Evolutionary conservation across 2,113 vertebrate genomes (phyloP).

Genomic region (Tyto alba): DNA sequence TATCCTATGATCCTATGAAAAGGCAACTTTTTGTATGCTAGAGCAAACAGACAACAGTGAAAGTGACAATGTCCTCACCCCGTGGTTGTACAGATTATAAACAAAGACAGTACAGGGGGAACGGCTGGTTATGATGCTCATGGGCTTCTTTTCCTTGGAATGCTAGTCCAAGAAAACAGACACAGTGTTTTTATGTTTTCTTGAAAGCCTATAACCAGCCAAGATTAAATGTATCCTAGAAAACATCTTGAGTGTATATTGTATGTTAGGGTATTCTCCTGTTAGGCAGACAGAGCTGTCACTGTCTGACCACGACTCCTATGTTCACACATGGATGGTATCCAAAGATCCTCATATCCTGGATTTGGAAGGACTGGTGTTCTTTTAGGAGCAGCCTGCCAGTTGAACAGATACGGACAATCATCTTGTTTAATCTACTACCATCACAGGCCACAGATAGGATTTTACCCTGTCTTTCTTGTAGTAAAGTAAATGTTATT

Average conservation of each 20-base stretch:
- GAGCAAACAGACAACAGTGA: neutral
- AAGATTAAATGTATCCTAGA: neutral
- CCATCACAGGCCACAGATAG: neutral
- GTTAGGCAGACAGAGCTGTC: neutral
- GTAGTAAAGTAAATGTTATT: neutral
- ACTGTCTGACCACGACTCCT: neutral
- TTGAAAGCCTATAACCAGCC: neutral
- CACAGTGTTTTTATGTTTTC: neutral
- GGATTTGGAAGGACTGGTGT: neutral
- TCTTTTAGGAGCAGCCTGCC: neutral
- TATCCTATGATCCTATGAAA: neutral
- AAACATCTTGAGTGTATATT: neutral
- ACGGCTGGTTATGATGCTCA: neutral
- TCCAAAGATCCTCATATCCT: neutral
- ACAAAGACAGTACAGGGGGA: neutral
- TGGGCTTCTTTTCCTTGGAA: neutral
- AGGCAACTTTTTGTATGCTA: neutral
- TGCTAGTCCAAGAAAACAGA: neutral
- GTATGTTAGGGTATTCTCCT: neutral
- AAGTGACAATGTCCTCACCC: neutral
- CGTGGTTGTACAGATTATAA: neutral
- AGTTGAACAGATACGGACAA: neutral
- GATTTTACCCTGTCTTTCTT: neutral
- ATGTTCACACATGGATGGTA: neutral
- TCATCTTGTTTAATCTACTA: neutral